Conservation (phyloP, 2,797 vertebrate genomes). For the Rhinoraja longicauda region DNA sequence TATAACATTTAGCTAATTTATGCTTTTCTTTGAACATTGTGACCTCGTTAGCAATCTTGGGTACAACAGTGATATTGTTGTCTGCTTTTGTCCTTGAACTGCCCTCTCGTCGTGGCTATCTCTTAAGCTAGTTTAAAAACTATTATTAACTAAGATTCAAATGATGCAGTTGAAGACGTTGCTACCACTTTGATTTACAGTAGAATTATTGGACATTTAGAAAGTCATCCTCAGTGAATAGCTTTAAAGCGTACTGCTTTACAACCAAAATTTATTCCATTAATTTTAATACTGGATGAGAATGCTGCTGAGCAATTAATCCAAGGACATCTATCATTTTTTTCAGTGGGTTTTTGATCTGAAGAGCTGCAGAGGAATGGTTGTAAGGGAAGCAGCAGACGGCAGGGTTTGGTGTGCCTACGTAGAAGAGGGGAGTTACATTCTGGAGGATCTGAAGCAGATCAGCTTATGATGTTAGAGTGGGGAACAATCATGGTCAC, state of each 20-base stretch:
- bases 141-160: conserved; percentile 15
- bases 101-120: too few relatives aligned
- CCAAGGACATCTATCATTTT: not conserved
- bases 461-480: not conserved
- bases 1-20: not conserved
- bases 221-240: too few relatives aligned
- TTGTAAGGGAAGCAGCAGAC: not conserved
- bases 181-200: not conserved
- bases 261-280: too few relatives aligned
- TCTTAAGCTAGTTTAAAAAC: not conserved
- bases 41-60: not conserved
- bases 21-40: not conserved
- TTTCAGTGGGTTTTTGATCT: not conserved
- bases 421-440: too few relatives aligned
- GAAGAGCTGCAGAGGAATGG: not conserved
- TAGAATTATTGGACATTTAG: too few relatives aligned
- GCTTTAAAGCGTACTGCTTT: too few relatives aligned
- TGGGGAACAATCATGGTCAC: not conserved
- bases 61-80: not conserved
- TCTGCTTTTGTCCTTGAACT: not conserved
- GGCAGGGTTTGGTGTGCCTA: not conserved
- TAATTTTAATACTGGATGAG: too few relatives aligned
- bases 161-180: too few relatives aligned
- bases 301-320: not conserved
- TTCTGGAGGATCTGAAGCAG: not conserved